A percentile compares a stretch with the other conserved stretches of the same genome.
These are phyloP conservation scores for Pangasius mekongensis DNA, from an alignment of 2,797 vertebrate species.

Conservation along the genomic window DNA sequence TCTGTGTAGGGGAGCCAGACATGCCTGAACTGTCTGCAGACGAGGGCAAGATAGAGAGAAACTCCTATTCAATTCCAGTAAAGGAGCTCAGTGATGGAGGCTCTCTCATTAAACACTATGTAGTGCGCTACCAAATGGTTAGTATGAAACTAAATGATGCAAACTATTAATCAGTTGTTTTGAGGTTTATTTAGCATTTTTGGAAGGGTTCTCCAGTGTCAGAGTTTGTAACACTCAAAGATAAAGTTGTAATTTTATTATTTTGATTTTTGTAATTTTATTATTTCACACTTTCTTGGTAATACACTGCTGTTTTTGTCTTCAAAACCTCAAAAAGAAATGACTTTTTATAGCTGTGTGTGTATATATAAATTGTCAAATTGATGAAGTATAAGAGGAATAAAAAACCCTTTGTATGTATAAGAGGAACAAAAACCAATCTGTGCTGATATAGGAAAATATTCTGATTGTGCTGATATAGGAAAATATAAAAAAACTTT, in stretches of 20 bases:
- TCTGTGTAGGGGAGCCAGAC: conserved; percentile 60
- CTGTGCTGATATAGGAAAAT: background rate
- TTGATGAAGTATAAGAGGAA: background rate
- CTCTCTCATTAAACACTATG: conserved; percentile 49
- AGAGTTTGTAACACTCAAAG: background rate
- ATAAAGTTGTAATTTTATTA: background rate
- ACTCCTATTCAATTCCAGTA: conserved; percentile 57
- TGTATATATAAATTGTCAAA: background rate
- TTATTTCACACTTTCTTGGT: background rate
- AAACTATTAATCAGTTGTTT: background rate
- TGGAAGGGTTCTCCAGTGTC: background rate
- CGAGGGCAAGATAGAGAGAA: conserved; percentile 51
- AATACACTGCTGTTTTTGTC: background rate
- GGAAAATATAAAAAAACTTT: background rate
- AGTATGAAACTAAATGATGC: conserved; percentile 27
- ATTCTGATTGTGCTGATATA: background rate
- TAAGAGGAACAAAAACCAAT: too few species aligned
- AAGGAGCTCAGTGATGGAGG: conserved; percentile 51
- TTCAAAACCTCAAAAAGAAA: too few species aligned
- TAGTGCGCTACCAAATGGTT: conserved; percentile 60
- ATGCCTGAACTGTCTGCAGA: conserved; percentile 43
- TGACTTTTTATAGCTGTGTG: too few species aligned
- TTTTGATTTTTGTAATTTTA: background rate
- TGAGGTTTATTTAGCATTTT: background rate
- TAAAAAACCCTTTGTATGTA: background rate